Evolutionary conservation across 2,797 vertebrate genomes (phyloP).

Genomic region (Sebastes cheni): DNA sequence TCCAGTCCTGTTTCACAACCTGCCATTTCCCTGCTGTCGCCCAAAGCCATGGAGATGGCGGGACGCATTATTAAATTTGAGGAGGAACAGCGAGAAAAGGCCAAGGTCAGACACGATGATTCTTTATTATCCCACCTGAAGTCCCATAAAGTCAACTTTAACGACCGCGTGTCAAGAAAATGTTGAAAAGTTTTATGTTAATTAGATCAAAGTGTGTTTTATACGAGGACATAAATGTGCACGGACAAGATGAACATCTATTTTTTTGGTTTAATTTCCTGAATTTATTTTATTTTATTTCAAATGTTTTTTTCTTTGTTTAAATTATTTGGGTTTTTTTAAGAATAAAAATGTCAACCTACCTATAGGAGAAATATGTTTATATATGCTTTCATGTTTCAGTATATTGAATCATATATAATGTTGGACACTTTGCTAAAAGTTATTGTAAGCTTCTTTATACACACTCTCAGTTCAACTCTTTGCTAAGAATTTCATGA

Average conservation of each 20-base stretch:
- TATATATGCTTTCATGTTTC: background rate
- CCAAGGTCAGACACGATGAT: constrained; percentile 79
- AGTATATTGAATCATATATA: background rate
- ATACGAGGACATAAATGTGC: background rate
- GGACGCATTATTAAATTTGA: constrained; percentile 88
- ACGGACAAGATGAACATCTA: too few relatives aligned
- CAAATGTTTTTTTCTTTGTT: background rate
- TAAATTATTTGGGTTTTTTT: background rate
- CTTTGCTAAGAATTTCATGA: too few relatives aligned
- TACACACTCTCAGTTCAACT: background rate
- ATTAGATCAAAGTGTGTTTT: background rate
- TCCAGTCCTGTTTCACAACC: constrained; percentile 41
- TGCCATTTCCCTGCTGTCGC: constrained; percentile 71
- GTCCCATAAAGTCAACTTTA: background rate
- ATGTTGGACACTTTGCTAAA: background rate
- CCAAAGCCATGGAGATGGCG: constrained; percentile 84
- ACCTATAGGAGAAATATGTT: background rate
- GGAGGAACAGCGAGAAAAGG: constrained; percentile 83
- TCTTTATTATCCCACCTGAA: background rate
- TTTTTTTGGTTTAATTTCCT: background rate
- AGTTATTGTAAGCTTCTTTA: background rate
- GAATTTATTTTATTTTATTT: background rate
- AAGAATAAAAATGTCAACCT: background rate
- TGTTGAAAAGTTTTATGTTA: background rate
- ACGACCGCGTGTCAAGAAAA: rapidly evolving